Evolutionary conservation across 92 coral and sea anemone genomes (phyloP).

Genomic region (Umimayanthus chanpuru): DNA sequence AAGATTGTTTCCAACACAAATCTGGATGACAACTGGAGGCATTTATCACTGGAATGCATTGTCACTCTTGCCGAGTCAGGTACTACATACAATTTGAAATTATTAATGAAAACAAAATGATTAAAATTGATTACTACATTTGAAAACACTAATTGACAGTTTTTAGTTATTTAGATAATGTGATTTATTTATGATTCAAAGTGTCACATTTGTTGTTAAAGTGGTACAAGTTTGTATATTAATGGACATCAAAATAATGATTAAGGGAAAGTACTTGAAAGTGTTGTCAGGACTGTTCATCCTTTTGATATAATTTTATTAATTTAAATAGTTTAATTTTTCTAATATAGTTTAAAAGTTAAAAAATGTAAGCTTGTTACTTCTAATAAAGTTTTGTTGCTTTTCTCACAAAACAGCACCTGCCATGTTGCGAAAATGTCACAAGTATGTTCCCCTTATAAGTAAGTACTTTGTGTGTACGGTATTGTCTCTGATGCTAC

Average conservation of each 20-base stretch:
- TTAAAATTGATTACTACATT: too few species aligned
- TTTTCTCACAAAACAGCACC: conserved; percentile 69
- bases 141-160: too few species aligned
- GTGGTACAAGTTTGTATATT: neutral
- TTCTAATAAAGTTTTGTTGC: neutral
- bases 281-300: too few species aligned
- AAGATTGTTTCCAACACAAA: conserved; percentile 83
- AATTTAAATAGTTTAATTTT: too few species aligned
- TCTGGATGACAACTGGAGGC: conserved; percentile 84
- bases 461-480: conserved; percentile 63
- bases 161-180: too few species aligned
- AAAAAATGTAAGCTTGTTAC: neutral
- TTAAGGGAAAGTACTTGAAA: too few species aligned
- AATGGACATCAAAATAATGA: too few species aligned
- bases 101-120: too few species aligned
- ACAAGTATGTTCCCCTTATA: conserved; percentile 85
- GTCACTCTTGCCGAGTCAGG: conserved; percentile 97
- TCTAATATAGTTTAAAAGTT: too few species aligned
- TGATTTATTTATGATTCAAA: too few species aligned
- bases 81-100: conserved; percentile 8
- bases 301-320: too few species aligned
- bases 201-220: neutral
- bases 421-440: conserved; percentile 94
- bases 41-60: conserved; percentile 91
- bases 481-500: too few species aligned